Conservation (phyloP, 2,797 vertebrate species). For the Paguma larvata region DNA sequence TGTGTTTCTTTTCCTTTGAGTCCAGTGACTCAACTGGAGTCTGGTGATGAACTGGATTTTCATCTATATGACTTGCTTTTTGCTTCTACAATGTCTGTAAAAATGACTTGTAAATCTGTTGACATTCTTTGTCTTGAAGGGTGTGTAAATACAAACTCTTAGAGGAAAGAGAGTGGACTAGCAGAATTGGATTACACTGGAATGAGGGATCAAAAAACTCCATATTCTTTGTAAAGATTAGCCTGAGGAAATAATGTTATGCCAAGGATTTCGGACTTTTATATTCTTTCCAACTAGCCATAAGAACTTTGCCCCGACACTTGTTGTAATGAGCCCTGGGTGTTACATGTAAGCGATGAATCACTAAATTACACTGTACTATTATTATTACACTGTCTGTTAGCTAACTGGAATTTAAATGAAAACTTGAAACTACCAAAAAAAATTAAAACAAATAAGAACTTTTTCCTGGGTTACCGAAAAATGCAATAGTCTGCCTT, state of each 20-base stretch:
- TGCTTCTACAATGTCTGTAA: slow-evolving; percentile 46
- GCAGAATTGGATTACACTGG: background rate
- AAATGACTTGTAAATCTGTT: slow-evolving; percentile 65
- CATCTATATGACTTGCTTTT: slow-evolving; percentile 14
- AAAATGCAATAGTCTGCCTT: background rate
- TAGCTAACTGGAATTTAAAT: background rate
- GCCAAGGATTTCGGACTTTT: background rate
- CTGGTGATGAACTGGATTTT: background rate
- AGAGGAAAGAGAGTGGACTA: slow-evolving; percentile 30
- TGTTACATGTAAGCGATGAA: background rate
- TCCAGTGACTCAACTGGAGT: background rate
- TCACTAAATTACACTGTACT: background rate
- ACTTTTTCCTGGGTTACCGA: background rate
- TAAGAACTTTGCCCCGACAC: background rate
- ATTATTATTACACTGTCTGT: background rate
- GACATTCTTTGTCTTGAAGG: slow-evolving; percentile 27
- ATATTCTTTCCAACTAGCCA: background rate
- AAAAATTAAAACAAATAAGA: background rate
- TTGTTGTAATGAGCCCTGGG: background rate
- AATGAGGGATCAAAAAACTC: background rate
- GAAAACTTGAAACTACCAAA: background rate
- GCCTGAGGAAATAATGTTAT: background rate
- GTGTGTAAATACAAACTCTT: slow-evolving; percentile 37
- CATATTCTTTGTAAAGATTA: slow-evolving; percentile 1
- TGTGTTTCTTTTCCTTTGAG: background rate